phyloP scores from a whole-genome alignment of 2,113 vertebrate species.

The Myrmecophaga tridactyla region DNA sequence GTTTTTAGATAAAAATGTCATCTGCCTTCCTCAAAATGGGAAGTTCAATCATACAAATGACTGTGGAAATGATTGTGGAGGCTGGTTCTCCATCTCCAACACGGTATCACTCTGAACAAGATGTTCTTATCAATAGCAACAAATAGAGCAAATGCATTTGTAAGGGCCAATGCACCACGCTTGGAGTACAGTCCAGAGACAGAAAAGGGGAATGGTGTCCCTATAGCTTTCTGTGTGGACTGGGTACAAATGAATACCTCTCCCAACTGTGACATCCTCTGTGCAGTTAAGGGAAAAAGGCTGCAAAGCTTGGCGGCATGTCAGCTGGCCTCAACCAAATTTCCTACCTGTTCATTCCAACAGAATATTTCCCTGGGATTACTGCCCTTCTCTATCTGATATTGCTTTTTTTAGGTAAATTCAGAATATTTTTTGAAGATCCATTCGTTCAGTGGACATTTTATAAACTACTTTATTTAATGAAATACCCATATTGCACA shows the following conservation, averaged over 20 bases:
- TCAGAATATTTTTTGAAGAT: background rate
- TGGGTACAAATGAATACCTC: background rate
- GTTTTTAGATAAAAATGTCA: constrained; percentile 67
- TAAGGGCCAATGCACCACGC: background rate
- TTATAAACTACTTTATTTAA: background rate
- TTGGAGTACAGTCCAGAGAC: background rate
- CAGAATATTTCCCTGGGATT: background rate
- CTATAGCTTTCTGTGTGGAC: background rate
- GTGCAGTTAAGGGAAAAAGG: background rate
- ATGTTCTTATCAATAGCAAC: constrained; percentile 32
- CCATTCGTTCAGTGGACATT: background rate
- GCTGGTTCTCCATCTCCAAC: constrained; percentile 57
- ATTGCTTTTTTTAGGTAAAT: background rate
- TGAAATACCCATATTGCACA: background rate
- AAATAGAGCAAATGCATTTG: background rate
- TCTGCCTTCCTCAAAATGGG: constrained; percentile 47
- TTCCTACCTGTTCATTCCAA: background rate
- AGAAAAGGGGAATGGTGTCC: background rate
- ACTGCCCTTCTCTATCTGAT: background rate
- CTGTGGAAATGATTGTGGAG: constrained; percentile 53
- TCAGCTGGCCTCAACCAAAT: background rate
- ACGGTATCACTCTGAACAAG: constrained; percentile 62
- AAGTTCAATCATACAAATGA: constrained; percentile 74
- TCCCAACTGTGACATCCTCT: background rate
- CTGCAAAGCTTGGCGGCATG: background rate